Percentiles rank a stretch among this genome's conserved stretches.
Evolutionary conservation across 2,888 invertebrate species (phyloP).

Genomic region (Drosophila anceps): DNA sequence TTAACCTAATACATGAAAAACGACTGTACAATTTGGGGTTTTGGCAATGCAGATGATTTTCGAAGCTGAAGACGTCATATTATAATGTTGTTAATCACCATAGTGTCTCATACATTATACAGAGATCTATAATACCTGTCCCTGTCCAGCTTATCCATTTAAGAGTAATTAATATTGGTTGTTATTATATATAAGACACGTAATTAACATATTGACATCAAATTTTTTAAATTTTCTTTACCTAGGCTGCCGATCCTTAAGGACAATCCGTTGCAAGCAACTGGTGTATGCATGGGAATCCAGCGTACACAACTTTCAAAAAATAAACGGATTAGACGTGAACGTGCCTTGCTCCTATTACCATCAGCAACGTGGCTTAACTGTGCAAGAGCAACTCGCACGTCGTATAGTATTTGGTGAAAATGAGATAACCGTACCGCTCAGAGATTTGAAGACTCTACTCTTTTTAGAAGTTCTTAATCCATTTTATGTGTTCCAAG

Average conservation of each 20-base stretch:
- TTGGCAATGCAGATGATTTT: too few species aligned
- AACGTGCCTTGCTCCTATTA: slow-evolving; percentile 82
- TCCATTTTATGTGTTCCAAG: slow-evolving; percentile 98
- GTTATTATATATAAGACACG: neutral
- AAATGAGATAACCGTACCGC: slow-evolving; percentile 93
- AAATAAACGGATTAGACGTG: slow-evolving; percentile 90
- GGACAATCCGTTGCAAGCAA: slow-evolving; percentile 93
- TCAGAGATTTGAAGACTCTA: slow-evolving; percentile 90
- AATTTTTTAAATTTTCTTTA: neutral
- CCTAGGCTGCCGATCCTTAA: slow-evolving; percentile 86
- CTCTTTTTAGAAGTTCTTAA: slow-evolving; percentile 94
- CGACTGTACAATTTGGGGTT: too few species aligned
- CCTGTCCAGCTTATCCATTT: too few species aligned
- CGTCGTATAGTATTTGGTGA: slow-evolving; percentile 92
- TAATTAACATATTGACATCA: neutral
- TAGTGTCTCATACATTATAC: too few species aligned
- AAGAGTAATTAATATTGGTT: neutral
- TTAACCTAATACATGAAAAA: too few species aligned
- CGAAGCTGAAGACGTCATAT: too few species aligned
- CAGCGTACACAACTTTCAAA: slow-evolving; percentile 88
- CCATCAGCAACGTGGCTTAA: slow-evolving; percentile 83
- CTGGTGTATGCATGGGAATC: slow-evolving; percentile 93
- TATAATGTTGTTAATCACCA: too few species aligned
- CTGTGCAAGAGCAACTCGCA: slow-evolving; percentile 77
- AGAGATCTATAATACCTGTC: too few species aligned